Evolutionary conservation across 2,888 invertebrate genomes (phyloP), one percentile per base, ranked within the genome.

Genomic region (Perdita meconis): DNA sequence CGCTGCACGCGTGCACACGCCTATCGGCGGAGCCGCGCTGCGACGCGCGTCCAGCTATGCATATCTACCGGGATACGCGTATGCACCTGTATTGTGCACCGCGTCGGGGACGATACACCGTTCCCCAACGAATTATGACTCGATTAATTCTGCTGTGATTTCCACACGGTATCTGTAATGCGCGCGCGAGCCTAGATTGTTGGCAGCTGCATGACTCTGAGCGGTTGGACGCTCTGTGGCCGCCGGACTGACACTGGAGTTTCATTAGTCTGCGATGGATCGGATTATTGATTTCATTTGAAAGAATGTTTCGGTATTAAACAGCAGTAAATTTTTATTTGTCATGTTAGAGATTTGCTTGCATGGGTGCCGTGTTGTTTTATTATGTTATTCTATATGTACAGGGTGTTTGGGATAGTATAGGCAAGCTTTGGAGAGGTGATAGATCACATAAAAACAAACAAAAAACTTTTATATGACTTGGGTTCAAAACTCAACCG

Each of bases 101-200:
- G 51, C 59, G 22, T 13, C 16, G 57, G 36, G 63, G 57, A 57
- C 66, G 59, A 65, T 55, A 66, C 67, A 59, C 55, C 60, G 34
- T 61, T 56, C 60, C 16, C 50, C 22, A 24, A 59, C 60, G 72
- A 77, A 72, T 77, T 79, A 72, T 60, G 55, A 72, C 68, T 56
- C 72, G 79, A 79, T 79, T 77, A 79, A 79, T 79, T 70, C 42
- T 16, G 40, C 38, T 12, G 63, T 42, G 76, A 66, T 57, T 61
- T 51, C 16, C 22, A 1, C 40, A 6, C 26, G 44, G 50, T 36
- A 47, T 59, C 64, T 34, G 8, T 19, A 24, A 59, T 26, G 36
- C 53, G n/a, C 19, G 34, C 40, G 44, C 26, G 47, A 13, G n/a
- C 16, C 22, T 16, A 13, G 44, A 61, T 63, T 12, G 40, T 50